phyloP scores from a whole-genome alignment of 2,113 vertebrate genomes.

The Cnemophilus loriae region DNA sequence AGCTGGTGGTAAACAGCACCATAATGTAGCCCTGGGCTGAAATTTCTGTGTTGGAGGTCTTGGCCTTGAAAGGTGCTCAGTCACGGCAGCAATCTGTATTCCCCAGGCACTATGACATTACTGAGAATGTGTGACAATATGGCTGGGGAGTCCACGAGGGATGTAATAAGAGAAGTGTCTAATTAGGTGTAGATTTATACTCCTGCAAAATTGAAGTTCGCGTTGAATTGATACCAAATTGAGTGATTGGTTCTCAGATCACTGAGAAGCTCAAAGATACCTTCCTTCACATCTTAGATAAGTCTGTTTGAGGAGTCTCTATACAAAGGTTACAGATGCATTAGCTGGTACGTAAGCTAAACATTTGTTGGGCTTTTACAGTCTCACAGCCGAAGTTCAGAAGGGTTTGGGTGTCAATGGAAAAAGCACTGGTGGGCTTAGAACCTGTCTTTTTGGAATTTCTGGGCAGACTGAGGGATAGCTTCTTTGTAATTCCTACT shows the following conservation, averaged over 20 bases:
- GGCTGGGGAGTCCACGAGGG: neutral
- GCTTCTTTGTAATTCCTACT: neutral
- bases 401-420: neutral
- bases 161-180: neutral
- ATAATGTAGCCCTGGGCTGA: neutral
- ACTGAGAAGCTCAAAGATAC: neutral
- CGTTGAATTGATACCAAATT: neutral
- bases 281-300: neutral
- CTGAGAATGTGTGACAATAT: neutral
- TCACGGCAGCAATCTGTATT: rapidly evolving
- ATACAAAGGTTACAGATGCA: neutral
- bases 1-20: neutral
- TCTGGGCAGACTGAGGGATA: neutral
- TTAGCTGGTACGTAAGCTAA: neutral
- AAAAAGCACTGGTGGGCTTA: rapidly evolving
- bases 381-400: rapidly evolving
- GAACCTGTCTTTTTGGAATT: neutral
- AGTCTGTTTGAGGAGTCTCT: neutral
- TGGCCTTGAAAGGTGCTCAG: neutral
- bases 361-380: neutral
- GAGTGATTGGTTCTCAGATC: neutral
- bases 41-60: neutral
- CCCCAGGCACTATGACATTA: neutral
- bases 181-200: rapidly evolving
- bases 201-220: neutral